Base-by-base conservation (phyloP, 2,888 invertebrate genomes). In the Ormyrus nitidulus region DNA sequence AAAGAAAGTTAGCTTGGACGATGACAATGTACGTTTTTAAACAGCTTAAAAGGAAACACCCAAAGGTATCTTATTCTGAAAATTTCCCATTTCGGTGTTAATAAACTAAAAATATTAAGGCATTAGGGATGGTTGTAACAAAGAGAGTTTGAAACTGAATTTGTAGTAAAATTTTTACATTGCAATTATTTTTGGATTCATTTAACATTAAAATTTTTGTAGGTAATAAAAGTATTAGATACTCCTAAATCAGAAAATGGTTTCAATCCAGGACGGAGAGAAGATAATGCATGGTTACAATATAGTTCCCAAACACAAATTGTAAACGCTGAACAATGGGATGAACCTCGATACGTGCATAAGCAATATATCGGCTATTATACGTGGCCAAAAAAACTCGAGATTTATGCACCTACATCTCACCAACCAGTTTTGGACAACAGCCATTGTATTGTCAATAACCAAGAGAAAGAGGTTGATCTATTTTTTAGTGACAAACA, bases 251-350 rank as follows among this genome's bases (percentile, higher is more conserved):
- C 34, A 11, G 69, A 77, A 13, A 58, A 13, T 2, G 13, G 2
- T 6, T 9, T 34, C 11, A 49, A 48, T 6, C 91, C 92, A 86
- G 95, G 94, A 0, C 93, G 94, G 83, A 92, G 96, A 81, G 89
- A 92, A 49, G 95, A 96, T 85, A 95, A 97, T 86, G 91, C 92
- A 68, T 97, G 96, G 95, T 91, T 95, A 61, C 93, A 95, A 90
- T 95, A 95, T 82, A 92, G 94, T 83, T 92, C 92, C n/a, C 90
- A 92, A 59, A 92, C 74, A 6, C 48, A 34, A 1, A 75, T 78
- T 2, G 19, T 2, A 1, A 94, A 92, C 4, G 92, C 93, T 68
- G 93, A 94, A 81, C 93, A 95, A 80, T 98, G 97, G 97, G 93
- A 97, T 81, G 92, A 92, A 81, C 92, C 93, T 0, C 92, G 93